Base-by-base conservation (phyloP, 2,113 vertebrate genomes). In the Malurus melanocephalus region DNA sequence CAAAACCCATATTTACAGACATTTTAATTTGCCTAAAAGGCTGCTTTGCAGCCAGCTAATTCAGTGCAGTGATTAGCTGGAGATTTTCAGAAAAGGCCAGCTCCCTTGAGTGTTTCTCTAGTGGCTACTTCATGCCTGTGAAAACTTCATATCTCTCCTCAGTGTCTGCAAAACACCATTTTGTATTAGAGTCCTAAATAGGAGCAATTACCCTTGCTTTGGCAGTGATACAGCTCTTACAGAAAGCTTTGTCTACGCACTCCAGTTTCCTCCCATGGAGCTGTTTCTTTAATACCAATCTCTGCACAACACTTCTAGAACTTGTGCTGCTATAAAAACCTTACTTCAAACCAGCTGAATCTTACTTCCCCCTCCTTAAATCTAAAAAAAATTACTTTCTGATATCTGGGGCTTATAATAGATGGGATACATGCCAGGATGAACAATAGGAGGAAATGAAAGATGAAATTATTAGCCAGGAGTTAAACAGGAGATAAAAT, bases 351-450 rank as follows among this genome's bases (percentile, higher is more conserved):
- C 88, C 92, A 97, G 89, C 95, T 95, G 92, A 97, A 90, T 94
- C 65, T 85, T 80, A 95, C 94, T 96, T 93, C 85, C 46, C 65
- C 92, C 79, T 85, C 55, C 65, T 73, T 95, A 94, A 95, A 93
- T 95, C 71, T 96, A 92, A 75, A 80, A 80, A 81, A 91, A 92
- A 93, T 92, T 89, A 74, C 51, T 93, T 90, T 90, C 93, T 94
- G 80, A 94, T 96, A 96, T 96, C 88, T 91, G 89, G 85, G 62
- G 89, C 79, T 95, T 94, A 95, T 86, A 97, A 94, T 94, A 96
- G 93, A 94, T 95, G 92, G 93, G 94, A 94, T 85, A 56, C 49
- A 40, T 69, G 93, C 93, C 94, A 96, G 89, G 33, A 56, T 78
- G 88, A 94, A 96, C 90, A 96, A 96, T 76, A 69, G 56, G 60